These are phyloP conservation scores for Rhorus exstirpatorius DNA, from an alignment of 2,888 invertebrate species.

Conservation along the genomic window DNA sequence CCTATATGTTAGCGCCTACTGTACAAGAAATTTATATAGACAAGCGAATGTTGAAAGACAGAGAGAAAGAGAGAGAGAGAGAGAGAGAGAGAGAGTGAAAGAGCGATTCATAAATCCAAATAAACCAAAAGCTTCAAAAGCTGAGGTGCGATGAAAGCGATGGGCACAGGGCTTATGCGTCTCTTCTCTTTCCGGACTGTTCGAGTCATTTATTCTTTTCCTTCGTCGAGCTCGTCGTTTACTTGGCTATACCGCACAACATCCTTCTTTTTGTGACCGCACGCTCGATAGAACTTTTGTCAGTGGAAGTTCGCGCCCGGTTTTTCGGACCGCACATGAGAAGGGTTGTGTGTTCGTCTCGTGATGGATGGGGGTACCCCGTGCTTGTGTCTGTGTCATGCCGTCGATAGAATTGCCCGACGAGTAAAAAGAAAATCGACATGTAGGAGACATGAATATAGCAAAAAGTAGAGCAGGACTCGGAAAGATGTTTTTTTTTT, in stretches of 20 bases:
- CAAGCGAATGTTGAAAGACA: slow-evolving; percentile 38
- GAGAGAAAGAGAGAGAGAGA: neutral
- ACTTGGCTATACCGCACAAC: neutral
- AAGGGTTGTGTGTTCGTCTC: slow-evolving; percentile 42
- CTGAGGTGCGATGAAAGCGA: neutral
- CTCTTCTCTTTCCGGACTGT: slow-evolving; percentile 28
- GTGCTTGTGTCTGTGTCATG: neutral
- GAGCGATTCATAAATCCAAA: slow-evolving; percentile 82
- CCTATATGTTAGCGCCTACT: slow-evolving; percentile 17
- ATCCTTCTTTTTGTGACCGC: slow-evolving; percentile 21
- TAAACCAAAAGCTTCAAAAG: slow-evolving; percentile 74
- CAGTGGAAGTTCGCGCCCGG: slow-evolving; percentile 31
- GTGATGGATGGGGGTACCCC: slow-evolving; percentile 47
- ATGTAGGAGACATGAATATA: neutral
- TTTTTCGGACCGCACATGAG: slow-evolving; percentile 20
- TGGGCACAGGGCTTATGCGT: slow-evolving; percentile 14
- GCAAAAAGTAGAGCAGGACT: too few species aligned
- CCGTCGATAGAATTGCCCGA: neutral
- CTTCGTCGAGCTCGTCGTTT: neutral
- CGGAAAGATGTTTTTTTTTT: too few species aligned
- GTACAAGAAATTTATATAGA: slow-evolving; percentile 57
- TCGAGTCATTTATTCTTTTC: slow-evolving; percentile 17
- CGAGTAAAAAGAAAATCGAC: neutral
- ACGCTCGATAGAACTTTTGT: slow-evolving; percentile 44
- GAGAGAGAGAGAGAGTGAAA: slow-evolving; percentile 69